These are phyloP conservation scores for Dasyurus viverrinus DNA, from an alignment of 2,113 vertebrate species.

Conservation along the genomic window DNA sequence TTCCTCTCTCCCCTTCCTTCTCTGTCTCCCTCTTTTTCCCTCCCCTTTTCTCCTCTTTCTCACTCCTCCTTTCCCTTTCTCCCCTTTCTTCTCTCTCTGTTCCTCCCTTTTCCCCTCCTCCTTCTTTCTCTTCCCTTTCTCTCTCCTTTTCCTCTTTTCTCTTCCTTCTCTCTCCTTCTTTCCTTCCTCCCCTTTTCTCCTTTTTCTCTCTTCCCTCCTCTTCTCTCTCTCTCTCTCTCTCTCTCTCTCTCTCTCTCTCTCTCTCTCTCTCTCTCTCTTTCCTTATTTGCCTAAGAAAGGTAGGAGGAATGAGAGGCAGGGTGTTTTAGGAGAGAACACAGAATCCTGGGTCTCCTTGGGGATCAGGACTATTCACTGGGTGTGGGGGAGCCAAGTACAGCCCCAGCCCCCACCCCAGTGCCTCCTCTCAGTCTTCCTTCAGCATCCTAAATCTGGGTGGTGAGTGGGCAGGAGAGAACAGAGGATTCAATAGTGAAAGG, in stretches of 20 bases:
- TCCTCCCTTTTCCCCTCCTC: not conserved
- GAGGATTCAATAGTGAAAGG: not conserved
- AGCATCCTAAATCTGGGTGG: not conserved
- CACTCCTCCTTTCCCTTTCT: not conserved
- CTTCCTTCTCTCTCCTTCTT: not conserved
- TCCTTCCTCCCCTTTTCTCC: not conserved
- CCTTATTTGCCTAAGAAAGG: not conserved
- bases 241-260: too few species aligned
- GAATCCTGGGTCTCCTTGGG: not conserved
- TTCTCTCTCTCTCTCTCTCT: not conserved
- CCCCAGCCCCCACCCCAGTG: not conserved
- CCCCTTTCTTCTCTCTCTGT: not conserved
- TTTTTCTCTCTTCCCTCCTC: accelerated
- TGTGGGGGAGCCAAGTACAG: not conserved
- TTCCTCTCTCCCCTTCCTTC: not conserved
- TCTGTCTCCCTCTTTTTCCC: not conserved
- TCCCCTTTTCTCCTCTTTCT: too few species aligned
- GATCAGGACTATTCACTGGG: not conserved
- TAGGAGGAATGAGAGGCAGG: not conserved
- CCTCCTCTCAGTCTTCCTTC: not conserved
- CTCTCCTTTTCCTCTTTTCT: not conserved
- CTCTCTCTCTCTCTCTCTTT: too few species aligned
- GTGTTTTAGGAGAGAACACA: not conserved
- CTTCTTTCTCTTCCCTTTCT: too few species aligned
- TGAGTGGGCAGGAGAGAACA: not conserved